Evolutionary conservation across 2,888 invertebrate species (phyloP).

Genomic region (Stegophylla sp.): DNA sequence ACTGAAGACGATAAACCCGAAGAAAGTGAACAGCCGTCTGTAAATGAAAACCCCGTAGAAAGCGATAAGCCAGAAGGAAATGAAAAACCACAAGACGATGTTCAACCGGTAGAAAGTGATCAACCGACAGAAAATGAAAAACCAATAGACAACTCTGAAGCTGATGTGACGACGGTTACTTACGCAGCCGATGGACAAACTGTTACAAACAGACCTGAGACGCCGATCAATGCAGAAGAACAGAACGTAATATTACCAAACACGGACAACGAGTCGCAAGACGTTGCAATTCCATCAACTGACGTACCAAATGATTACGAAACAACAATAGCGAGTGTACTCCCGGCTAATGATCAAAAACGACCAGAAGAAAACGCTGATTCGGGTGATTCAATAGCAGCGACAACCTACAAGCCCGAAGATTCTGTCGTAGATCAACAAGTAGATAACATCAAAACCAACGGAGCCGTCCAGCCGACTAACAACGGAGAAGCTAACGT

Average conservation of each 20-base stretch:
- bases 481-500: background rate
- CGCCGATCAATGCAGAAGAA: background rate
- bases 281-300: background rate
- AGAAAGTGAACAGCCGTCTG: background rate
- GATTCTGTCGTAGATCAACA: background rate
- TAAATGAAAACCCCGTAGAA: conserved; percentile 12
- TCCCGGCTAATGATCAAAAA: background rate
- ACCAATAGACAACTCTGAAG: conserved; percentile 1
- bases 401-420: conserved; percentile 9
- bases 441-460: conserved; percentile 1
- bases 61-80: background rate
- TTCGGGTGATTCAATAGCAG: background rate
- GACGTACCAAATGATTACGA: conserved; percentile 17
- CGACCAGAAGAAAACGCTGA: conserved; percentile 1
- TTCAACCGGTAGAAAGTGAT: background rate
- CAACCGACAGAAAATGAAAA: background rate
- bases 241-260: background rate
- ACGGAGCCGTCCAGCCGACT: background rate
- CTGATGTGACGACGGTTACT: conserved; percentile 6
- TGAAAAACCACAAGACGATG: background rate
- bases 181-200: background rate
- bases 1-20: background rate
- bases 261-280: conserved; percentile 13
- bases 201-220: background rate
- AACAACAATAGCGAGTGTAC: background rate